A percentile compares a stretch with the other conserved stretches of the same genome.
Conservation (phyloP, 2,888 invertebrate species). For the Clanis bilineata region DNA sequence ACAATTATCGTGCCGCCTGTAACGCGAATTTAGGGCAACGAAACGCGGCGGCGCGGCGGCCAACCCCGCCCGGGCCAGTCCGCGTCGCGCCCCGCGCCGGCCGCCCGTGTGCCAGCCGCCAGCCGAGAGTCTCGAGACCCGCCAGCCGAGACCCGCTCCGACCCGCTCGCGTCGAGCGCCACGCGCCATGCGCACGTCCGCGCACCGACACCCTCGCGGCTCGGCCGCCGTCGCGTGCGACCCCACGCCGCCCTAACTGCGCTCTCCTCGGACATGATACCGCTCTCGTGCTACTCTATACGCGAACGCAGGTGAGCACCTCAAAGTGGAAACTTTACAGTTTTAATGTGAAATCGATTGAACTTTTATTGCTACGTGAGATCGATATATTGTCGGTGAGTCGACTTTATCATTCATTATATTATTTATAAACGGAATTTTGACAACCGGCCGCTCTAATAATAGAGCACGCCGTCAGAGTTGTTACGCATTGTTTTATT, state of each 20-base stretch:
- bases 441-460: background rate
- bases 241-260: slow-evolving; percentile 35
- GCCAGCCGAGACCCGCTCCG: slow-evolving; percentile 31
- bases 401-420: slow-evolving; percentile 50
- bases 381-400: slow-evolving; percentile 64
- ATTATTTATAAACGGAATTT: slow-evolving; percentile 49
- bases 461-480: background rate
- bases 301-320: slow-evolving; percentile 60
- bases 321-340: slow-evolving; percentile 54
- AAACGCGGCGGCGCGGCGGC: slow-evolving; percentile 49
- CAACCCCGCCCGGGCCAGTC: slow-evolving; percentile 52
- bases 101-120: slow-evolving; percentile 49
- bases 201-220: slow-evolving; percentile 30
- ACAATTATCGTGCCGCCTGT: slow-evolving; percentile 71
- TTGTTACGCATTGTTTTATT: background rate
- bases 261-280: slow-evolving; percentile 48
- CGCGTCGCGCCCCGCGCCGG: slow-evolving; percentile 62
- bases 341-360: slow-evolving; percentile 62
- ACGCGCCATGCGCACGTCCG: slow-evolving; percentile 28
- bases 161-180: slow-evolving; percentile 38
- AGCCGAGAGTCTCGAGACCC: slow-evolving; percentile 28
- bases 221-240: slow-evolving; percentile 26
- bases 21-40: slow-evolving; percentile 77
- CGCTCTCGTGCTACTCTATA: slow-evolving; percentile 47
- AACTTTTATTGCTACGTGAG: slow-evolving; percentile 48